Conservation (phyloP, 2,797 vertebrate species). For the Tokudaia muenninki region DNA sequence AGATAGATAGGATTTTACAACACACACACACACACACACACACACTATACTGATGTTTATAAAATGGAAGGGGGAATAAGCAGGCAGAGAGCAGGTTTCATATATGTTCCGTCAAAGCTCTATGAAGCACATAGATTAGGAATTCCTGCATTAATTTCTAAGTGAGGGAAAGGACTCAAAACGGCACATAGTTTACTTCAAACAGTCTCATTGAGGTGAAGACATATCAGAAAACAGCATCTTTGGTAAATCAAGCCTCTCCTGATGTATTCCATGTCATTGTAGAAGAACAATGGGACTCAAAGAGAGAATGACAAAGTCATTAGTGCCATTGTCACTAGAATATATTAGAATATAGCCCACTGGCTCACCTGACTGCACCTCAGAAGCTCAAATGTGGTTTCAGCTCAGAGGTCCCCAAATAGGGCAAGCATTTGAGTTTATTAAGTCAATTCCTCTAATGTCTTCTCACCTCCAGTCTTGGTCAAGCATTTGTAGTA, state of each 20-base stretch:
- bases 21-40: background rate
- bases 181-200: background rate
- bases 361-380: too few species aligned
- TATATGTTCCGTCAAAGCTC: background rate
- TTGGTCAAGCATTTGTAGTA: background rate
- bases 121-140: background rate
- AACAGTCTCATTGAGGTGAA: background rate
- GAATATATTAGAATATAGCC: background rate
- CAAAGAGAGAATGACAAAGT: background rate
- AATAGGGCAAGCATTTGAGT: background rate
- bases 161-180: background rate
- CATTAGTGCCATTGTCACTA: background rate
- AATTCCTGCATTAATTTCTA: background rate
- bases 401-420: background rate
- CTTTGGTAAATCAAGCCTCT: background rate
- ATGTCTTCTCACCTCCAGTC: background rate
- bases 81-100: background rate
- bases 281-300: background rate
- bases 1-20: background rate
- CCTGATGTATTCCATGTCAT: too few species aligned
- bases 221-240: background rate
- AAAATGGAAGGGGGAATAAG: background rate
- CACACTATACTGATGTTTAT: background rate
- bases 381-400: background rate
- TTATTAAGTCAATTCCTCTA: background rate